Percentiles rank a stretch among this genome's conserved stretches.
Conservation (phyloP, 1,140 invertebrate species). For the Tetragnatha versicolor region DNA sequence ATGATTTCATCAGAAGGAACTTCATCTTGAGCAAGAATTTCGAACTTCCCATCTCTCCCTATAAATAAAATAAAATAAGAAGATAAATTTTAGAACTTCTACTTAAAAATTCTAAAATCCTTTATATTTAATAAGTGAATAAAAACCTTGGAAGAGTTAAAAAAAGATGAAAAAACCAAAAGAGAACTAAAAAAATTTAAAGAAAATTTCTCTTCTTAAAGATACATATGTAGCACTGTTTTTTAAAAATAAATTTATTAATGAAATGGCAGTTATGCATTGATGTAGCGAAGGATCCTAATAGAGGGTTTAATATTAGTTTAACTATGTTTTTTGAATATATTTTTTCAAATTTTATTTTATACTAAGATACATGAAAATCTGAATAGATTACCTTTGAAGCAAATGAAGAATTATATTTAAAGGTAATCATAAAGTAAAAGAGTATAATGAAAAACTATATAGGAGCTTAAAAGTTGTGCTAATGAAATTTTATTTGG, state of each 20-base stretch:
- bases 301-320: too few relatives aligned
- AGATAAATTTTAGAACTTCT: background rate
- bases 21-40: background rate
- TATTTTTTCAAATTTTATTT: too few relatives aligned
- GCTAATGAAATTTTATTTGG: background rate
- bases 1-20: background rate
- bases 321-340: too few relatives aligned
- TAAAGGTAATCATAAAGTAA: background rate
- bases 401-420: background rate
- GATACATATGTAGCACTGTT: background rate
- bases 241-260: too few relatives aligned
- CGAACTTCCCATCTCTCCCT: slow-evolving; percentile 12
- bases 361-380: background rate
- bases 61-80: background rate
- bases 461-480: background rate
- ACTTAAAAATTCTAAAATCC: background rate
- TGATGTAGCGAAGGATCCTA: too few relatives aligned
- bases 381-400: background rate
- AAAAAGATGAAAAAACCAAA: background rate
- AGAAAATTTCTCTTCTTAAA: background rate
- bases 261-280: too few relatives aligned
- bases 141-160: background rate
- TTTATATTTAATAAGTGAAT: background rate
- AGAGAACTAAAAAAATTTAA: background rate
- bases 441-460: background rate